Conservation (phyloP, 2,888 invertebrate species). For the Brassicogethes aeneus region DNA sequence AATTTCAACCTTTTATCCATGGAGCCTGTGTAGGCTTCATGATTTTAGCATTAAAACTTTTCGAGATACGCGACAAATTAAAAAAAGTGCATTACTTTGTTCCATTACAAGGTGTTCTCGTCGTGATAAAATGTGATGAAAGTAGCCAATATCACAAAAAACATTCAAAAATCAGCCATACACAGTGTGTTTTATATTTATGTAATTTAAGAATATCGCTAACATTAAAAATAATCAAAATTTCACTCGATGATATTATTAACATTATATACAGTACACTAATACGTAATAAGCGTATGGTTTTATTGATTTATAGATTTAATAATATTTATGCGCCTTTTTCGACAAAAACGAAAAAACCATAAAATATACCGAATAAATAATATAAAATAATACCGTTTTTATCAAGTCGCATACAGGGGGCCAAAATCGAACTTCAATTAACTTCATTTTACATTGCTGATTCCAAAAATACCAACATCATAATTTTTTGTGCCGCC, state of each 20-base stretch:
- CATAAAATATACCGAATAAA: no score
- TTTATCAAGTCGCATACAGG: no score
- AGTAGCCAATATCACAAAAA: neutral
- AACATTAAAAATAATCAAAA: neutral
- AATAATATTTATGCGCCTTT: neutral
- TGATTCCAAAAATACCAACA: neutral
- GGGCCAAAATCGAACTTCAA: no score
- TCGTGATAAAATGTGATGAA: neutral
- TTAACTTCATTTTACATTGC: no score
- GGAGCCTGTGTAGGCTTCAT: no score
- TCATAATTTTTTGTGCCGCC: neutral
- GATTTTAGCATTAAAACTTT: no score
- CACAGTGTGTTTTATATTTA: constrained; percentile 2
- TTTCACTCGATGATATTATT: constrained; percentile 3
- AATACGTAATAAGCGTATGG: constrained; percentile 19
- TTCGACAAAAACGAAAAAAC: no score
- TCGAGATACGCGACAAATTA: no score
- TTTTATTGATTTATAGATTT: constrained; percentile 15
- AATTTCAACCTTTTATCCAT: no score
- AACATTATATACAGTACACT: constrained; percentile 6
- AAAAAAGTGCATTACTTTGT: neutral
- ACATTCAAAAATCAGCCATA: neutral
- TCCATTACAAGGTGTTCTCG: neutral
- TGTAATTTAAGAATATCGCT: constrained; percentile 1
- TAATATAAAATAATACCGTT: no score